Conservation (phyloP, 2,888 invertebrate species). For the Leptinotarsa rubiginosa region DNA sequence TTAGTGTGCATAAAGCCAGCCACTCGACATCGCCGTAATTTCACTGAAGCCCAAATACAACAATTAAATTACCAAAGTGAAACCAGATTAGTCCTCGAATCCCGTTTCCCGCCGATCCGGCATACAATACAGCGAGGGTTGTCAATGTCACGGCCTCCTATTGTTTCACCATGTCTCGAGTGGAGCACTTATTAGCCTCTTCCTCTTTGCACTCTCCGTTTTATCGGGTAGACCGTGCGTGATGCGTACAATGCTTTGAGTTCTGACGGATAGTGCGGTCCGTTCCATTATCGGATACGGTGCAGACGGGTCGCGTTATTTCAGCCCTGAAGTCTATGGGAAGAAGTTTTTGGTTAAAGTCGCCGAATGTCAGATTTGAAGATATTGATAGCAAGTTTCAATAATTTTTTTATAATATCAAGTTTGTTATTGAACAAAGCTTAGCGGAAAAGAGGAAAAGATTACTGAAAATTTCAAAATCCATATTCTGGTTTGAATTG, state of each 20-base stretch:
- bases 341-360: too few species aligned
- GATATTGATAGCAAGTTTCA: too few species aligned
- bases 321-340: too few species aligned
- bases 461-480: too few species aligned
- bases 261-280: constrained; percentile 4
- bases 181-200: constrained; percentile 52
- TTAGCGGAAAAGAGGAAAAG: too few species aligned
- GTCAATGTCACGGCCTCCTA: constrained; percentile 53
- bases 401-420: too few species aligned
- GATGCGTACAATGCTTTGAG: constrained; percentile 27
- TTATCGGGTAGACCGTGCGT: constrained; percentile 25
- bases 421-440: too few species aligned
- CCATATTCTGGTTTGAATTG: too few species aligned
- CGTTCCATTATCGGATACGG: not conserved
- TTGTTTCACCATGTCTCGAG: constrained; percentile 50
- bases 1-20: constrained; percentile 18
- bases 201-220: constrained; percentile 28
- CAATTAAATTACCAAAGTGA: constrained; percentile 33
- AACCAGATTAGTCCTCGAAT: constrained; percentile 31
- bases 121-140: constrained; percentile 37
- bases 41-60: constrained; percentile 26
- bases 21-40: constrained; percentile 22
- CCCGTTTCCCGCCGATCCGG: constrained; percentile 18
- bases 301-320: not conserved
- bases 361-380: too few species aligned